phyloP scores from a whole-genome alignment of 2,888 invertebrate species.

The Hoplodrina blanda region DNA sequence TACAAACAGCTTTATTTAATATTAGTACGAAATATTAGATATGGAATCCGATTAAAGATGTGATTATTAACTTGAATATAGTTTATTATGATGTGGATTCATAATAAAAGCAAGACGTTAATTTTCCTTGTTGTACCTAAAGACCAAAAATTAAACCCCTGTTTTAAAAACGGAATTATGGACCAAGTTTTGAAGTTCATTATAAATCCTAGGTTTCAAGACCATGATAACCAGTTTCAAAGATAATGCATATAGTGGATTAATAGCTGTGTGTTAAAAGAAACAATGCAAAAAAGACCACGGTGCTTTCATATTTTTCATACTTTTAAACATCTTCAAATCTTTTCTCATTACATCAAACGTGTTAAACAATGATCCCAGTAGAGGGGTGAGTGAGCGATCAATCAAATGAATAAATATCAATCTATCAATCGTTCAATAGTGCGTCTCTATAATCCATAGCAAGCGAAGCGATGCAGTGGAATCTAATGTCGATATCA shows the following conservation, averaged over 20 bases:
- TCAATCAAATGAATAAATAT: conserved; percentile 36
- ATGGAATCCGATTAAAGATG: not conserved
- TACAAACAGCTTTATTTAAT: not conserved
- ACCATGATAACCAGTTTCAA: not conserved
- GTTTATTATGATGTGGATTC: too few species aligned
- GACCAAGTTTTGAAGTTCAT: not conserved
- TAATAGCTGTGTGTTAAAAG: conserved; percentile 39
- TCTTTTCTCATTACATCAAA: conserved; percentile 17
- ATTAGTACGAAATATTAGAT: not conserved
- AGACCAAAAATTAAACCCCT: not conserved
- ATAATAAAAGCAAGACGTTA: too few species aligned
- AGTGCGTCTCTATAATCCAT: conserved; percentile 55
- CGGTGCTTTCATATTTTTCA: conserved; percentile 39
- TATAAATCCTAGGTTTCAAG: not conserved
- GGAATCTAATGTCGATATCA: conserved; percentile 70
- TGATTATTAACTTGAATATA: too few species aligned
- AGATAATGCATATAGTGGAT: conserved; percentile 14
- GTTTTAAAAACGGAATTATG: too few species aligned
- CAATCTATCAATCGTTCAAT: conserved; percentile 41
- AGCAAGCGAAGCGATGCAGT: conserved; percentile 82
- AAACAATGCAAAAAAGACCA: conserved; percentile 36
- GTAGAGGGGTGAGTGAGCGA: conserved; percentile 42
- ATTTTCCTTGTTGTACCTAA: not conserved
- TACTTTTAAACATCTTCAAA: conserved; percentile 12
- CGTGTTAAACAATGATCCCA: conserved; percentile 43